These are phyloP conservation scores for Solea solea DNA, from an alignment of 2,113 vertebrate genomes.

Conservation along the genomic window DNA sequence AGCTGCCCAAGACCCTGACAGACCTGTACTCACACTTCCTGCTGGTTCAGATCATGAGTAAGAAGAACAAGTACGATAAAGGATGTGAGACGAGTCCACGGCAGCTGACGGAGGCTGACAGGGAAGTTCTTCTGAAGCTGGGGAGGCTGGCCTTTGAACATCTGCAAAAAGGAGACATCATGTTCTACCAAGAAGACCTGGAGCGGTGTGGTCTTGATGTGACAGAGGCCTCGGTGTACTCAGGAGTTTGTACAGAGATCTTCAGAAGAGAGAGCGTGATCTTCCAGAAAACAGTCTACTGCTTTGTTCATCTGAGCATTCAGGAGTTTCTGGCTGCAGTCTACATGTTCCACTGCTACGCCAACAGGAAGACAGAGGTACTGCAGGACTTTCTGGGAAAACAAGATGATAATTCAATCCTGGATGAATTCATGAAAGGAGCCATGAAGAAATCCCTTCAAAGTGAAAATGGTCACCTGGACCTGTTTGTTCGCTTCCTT, in stretches of 20 bases:
- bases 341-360: neutral
- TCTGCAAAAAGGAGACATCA: neutral
- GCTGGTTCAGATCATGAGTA: neutral
- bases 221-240: neutral
- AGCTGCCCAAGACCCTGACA: neutral
- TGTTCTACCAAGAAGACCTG: neutral
- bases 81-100: neutral
- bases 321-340: neutral
- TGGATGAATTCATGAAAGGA: neutral
- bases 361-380: neutral
- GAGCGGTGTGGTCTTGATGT: neutral
- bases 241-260: neutral
- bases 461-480: neutral
- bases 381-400: neutral
- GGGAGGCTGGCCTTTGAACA: neutral
- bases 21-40: neutral
- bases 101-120: neutral
- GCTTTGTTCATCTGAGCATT: neutral
- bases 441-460: neutral
- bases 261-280: neutral
- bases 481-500: constrained; percentile 9
- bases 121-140: neutral
- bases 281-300: neutral
- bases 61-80: neutral
- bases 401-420: neutral